phyloP scores from a whole-genome alignment of 92 coral and sea anemone species.

The Virgularia gustaviana region DNA sequence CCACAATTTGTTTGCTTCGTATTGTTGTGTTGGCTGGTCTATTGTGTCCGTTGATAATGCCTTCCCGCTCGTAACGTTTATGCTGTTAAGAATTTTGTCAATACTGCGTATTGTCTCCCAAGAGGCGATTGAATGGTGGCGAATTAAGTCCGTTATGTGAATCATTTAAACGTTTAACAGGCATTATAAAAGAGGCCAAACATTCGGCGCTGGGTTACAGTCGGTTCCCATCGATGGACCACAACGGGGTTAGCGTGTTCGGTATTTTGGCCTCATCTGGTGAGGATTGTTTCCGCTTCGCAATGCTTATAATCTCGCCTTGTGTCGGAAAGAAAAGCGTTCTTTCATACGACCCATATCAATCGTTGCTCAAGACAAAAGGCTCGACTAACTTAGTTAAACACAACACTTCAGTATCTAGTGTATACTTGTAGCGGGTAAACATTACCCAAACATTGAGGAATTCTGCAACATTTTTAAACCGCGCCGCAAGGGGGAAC shows the following conservation, averaged over 20 bases:
- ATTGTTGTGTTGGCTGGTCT: not conserved
- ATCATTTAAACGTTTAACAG: not conserved
- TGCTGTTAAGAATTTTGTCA: constrained; percentile 23
- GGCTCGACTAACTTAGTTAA: not conserved
- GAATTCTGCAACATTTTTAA: not conserved
- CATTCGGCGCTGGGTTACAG: not conserved
- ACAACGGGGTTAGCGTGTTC: not conserved
- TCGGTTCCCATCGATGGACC: too few species aligned
- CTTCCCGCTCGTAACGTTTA: constrained; percentile 4
- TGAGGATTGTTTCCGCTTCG: constrained; percentile 10
- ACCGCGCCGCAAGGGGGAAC: too few species aligned
- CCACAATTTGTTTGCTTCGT: constrained; percentile 5
- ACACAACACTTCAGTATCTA: constrained; percentile 4
- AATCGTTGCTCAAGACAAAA: constrained; percentile 18
- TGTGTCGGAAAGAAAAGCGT: constrained; percentile 13
- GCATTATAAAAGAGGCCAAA: not conserved
- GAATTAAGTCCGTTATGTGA: constrained; percentile 14
- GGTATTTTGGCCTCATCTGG: not conserved
- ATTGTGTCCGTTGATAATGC: constrained; percentile 22
- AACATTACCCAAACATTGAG: not conserved
- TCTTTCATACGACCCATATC: not conserved
- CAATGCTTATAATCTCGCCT: not conserved
- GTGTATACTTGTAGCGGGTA: not conserved
- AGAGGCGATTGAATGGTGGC: constrained; percentile 2
- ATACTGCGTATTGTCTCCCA: constrained; percentile 1